Base-by-base conservation (phyloP, 2,888 invertebrate genomes). In the Acleris sparsana region DNA sequence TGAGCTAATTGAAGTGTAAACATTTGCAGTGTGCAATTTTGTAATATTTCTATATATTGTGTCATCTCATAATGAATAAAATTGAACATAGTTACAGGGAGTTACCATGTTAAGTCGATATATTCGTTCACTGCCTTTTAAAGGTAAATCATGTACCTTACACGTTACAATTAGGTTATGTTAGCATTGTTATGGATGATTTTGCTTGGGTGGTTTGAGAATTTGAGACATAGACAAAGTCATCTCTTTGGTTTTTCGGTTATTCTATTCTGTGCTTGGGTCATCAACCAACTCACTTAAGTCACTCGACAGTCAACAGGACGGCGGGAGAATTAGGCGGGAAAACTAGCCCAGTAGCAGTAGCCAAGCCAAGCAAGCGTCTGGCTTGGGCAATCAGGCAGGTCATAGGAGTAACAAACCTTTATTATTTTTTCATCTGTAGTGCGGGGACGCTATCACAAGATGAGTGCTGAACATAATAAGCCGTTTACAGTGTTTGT, bases 401-500 rank as follows among this genome's bases (percentile, higher is more conserved):
- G n/a, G n/a, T n/a, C n/a, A n/a, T 51, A 13, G 5, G 1, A 20
- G 58, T 62, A 13, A 4, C 13, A 39, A 39, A 39, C 39, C 13
- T 39, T 39, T 39, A 39, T 13, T 39, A 65, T 60, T 70, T 67
- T 33, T 53, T 63, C 69, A 61, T 69, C 39, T 63, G 79, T 85
- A 83, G 82, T 71, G 29, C 63, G 56, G 57, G 76, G 71, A 67
- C 68, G 72, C 29, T 77, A 71, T 70, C 72, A 75, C 67, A 88
- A 80, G 75, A 91, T 92, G 88, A 80, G 73, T 76, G 69, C 80
- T 51, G 72, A 80, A 25, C 84, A 82, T 67, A 78, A 80, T n/a
- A 94, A 94, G 72, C 96, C 96, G 0, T 96, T 96, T 79, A 97
- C 97, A 0, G 96, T 98, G 22, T 94, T 96, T 49, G 96, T 98